Percentiles rank a stretch among this genome's conserved stretches.
Evolutionary conservation across 2,113 vertebrate species (phyloP).

Genomic region (Peromyscus californicus): DNA sequence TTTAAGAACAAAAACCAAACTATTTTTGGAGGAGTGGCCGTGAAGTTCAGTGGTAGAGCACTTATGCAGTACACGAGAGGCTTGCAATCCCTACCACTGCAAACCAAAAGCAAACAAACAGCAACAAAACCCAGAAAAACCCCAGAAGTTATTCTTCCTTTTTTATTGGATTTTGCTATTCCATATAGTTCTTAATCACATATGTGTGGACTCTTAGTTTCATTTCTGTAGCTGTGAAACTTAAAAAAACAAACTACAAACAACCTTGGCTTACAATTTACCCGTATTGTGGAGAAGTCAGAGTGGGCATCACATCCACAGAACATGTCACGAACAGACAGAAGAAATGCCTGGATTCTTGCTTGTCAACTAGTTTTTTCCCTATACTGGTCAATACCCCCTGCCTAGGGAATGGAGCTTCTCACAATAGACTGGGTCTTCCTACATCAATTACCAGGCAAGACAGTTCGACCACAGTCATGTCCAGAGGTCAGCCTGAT

Average conservation of each 20-base stretch:
- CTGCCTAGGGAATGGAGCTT: background rate
- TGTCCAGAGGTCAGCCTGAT: no score
- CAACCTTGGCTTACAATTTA: background rate
- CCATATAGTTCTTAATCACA: background rate
- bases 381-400: no score
- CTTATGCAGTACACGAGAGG: background rate
- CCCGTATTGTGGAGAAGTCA: background rate
- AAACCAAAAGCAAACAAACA: background rate
- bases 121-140: no score
- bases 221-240: background rate
- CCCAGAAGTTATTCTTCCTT: background rate
- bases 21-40: background rate
- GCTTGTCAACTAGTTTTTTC: background rate
- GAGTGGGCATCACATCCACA: background rate
- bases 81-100: background rate
- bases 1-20: background rate
- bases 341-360: background rate
- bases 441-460: background rate
- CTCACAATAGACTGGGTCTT: background rate
- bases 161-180: constrained; percentile 14
- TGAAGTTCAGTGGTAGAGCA: background rate
- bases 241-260: background rate
- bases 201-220: background rate
- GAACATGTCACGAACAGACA: background rate
- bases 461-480: background rate